Percentiles rank a stretch among this genome's conserved stretches.
Evolutionary conservation across 2,113 vertebrate genomes (phyloP).

Genomic region (Spheniscus mendiculus): DNA sequence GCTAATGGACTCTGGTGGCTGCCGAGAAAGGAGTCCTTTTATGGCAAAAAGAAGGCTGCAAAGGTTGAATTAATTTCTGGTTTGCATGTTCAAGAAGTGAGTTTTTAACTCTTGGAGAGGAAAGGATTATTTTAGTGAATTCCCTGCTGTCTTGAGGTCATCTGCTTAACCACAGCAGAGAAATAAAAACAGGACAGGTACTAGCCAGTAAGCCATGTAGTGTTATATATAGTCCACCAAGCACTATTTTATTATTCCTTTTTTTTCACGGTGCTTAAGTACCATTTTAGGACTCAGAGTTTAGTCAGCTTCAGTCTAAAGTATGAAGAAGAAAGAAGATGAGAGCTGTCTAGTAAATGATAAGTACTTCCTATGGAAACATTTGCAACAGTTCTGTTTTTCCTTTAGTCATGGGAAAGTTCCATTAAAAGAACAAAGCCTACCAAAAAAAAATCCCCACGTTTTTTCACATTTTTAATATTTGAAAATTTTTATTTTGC

Average conservation of each 20-base stretch:
- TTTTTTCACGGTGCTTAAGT: neutral
- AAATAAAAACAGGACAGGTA: neutral
- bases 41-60: slow-evolving; percentile 22
- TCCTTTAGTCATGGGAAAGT: slow-evolving; percentile 29
- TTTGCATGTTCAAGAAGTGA: neutral
- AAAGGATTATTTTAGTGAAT: slow-evolving; percentile 3
- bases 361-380: slow-evolving; percentile 58
- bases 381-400: neutral
- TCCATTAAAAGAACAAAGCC: slow-evolving; percentile 2
- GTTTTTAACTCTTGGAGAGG: slow-evolving; percentile 22
- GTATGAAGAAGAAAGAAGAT: slow-evolving; percentile 27
- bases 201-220: neutral
- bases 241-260: neutral
- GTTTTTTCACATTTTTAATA: neutral
- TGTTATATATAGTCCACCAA: neutral
- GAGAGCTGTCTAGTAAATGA: slow-evolving; percentile 39
- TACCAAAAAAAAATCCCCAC: neutral
- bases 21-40: neutral
- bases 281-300: neutral
- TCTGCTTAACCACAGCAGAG: neutral
- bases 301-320: neutral
- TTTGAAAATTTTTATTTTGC: neutral
- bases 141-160: neutral
- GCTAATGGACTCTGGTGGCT: slow-evolving; percentile 46
- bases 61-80: neutral